Percentiles rank a stretch among this genome's conserved stretches.
Conservation (phyloP, 2,888 invertebrate genomes). For the Cenopis cana region DNA sequence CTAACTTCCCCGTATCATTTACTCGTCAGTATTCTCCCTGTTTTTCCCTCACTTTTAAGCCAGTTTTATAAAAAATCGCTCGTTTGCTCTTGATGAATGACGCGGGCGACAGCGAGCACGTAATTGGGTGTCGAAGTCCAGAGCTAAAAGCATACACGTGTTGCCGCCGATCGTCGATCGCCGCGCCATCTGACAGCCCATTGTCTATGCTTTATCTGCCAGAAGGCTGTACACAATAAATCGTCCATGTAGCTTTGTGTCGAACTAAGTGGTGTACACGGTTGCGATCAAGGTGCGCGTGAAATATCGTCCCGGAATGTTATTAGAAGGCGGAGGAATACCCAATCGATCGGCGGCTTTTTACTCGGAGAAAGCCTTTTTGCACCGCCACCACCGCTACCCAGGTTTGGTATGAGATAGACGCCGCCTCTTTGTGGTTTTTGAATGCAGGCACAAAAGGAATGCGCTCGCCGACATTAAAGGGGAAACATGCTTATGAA, state of each 20-base stretch:
- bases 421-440: constrained; percentile 58
- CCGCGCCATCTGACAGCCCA: constrained; percentile 73
- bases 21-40: constrained; percentile 57
- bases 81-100: constrained; percentile 79
- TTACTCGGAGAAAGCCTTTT: constrained; percentile 62
- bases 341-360: constrained; percentile 71
- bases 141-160: constrained; percentile 83
- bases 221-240: constrained; percentile 77
- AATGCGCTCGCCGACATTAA: constrained; percentile 48
- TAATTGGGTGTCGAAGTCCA: constrained; percentile 82
- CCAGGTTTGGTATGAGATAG: constrained; percentile 63
- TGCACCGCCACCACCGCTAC: constrained; percentile 51
- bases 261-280: constrained; percentile 60
- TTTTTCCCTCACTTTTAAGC: constrained; percentile 55
- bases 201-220: constrained; percentile 79
- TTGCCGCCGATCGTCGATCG: constrained; percentile 65
- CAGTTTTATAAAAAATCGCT: constrained; percentile 69
- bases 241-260: constrained; percentile 74
- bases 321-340: constrained; percentile 74
- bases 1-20: constrained; percentile 56
- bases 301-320: constrained; percentile 71
- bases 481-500: constrained; percentile 39
- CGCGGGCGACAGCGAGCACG: constrained; percentile 64
- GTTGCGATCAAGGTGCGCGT: constrained; percentile 56
- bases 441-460: constrained; percentile 56